Base-by-base conservation (phyloP, 2,888 invertebrate species). In the Scaptomyza parva region DNA sequence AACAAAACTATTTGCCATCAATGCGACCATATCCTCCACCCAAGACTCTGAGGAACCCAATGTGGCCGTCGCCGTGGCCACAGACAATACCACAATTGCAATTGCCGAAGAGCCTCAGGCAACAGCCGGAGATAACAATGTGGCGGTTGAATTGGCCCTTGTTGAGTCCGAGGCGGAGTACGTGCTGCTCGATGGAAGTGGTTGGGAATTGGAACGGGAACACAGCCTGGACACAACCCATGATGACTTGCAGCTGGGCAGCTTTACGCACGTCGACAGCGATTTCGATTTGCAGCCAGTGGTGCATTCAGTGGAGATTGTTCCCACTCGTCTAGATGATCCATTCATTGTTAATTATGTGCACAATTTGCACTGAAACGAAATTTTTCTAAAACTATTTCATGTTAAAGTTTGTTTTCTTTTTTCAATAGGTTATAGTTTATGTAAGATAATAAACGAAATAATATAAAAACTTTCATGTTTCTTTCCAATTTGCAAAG, bases 221-320 rank as follows among this genome's bases (percentile, higher is more conserved):
- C 3, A 64, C n/a, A n/a, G n/a, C 9, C 50, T 58, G 18, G 9
- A 35, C 2, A 5, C 35, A 26, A 55, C 61, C 12, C 88, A 84
- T 40, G 85, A 87, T 68, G 81, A 79, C 35, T 60, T 82, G 35
- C 86, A 89, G 48, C 65, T 88, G 40, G 90, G 86, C 55, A 88
- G 85, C 57, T 90, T 88, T 54, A 84, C 89, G 28, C 89, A 90
- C 70, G 76, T 85, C 44, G 89, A 74, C 57, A 90, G 90, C 66
- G 90, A 81, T 30, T 75, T 69, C 30, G 89, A 88, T 51, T 70
- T 90, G 66, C 90, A 90, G 72, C 90, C 90, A 3, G 89, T 83
- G 33, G 90, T 90, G 6, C 88, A 90, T 47, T 90, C 90, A 3
- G 81, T 90, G 14, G 90, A 90, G 75, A 88, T 90, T 52, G 90